phyloP scores from a whole-genome alignment of 2,888 invertebrate species.

The Phasia obesa region DNA sequence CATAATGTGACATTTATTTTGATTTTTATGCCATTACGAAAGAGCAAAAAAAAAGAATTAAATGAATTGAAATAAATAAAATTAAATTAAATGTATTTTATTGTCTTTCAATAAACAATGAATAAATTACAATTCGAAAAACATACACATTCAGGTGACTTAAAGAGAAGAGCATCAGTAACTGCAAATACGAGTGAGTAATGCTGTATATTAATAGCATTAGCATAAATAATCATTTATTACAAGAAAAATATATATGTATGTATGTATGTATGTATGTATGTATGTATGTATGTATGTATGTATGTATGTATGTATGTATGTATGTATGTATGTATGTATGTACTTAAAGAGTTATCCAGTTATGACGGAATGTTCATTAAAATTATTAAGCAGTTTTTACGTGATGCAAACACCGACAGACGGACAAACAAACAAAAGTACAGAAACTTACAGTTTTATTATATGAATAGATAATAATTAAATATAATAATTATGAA shows the following conservation, averaged over 20 bases:
- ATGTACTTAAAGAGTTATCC: no score
- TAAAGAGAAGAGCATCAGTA: constrained; percentile 21
- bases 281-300: no score
- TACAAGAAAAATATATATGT: constrained; percentile 11
- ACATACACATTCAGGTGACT: background rate
- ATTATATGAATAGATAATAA: no score
- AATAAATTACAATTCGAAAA: constrained; percentile 46
- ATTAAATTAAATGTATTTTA: constrained; percentile 51
- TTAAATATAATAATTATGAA: no score
- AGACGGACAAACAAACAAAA: no score
- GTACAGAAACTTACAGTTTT: no score
- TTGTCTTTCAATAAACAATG: constrained; percentile 59
- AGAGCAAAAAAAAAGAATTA: background rate
- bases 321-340: no score
- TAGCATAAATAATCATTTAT: constrained; percentile 68
- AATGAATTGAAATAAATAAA: constrained; percentile 29
- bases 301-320: no score
- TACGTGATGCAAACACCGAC: no score
- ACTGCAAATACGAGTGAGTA: constrained; percentile 13
- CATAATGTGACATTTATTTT: constrained; percentile 48
- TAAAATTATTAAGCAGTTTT: no score
- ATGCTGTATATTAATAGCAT: constrained; percentile 53
- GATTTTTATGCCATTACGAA: constrained; percentile 40
- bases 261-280: no score
- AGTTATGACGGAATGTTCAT: no score